Percentiles rank a stretch among this genome's conserved stretches.
Conservation (phyloP, 1,140 invertebrate genomes). For the Bombus haemorrhoidalis region DNA sequence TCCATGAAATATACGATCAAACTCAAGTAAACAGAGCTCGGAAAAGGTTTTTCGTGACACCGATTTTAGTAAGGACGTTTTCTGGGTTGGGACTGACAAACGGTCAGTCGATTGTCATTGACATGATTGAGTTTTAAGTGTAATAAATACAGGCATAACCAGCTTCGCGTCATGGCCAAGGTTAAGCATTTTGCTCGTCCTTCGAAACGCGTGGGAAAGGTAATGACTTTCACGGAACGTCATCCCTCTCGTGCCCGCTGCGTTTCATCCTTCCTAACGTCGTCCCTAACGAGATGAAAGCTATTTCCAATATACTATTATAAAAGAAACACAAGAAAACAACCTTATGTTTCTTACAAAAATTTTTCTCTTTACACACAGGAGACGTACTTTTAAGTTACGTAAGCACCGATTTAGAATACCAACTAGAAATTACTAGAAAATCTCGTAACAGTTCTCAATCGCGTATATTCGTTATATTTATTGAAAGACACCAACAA, state of each 20-base stretch:
- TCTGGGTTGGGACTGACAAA: background rate
- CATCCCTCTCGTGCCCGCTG: constrained; percentile 1
- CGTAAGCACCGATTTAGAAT: too few species aligned
- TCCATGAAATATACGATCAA: constrained; percentile 12
- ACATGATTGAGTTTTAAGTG: constrained; percentile 38
- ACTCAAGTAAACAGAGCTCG: background rate
- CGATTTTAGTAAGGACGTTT: background rate
- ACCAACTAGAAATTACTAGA: too few species aligned
- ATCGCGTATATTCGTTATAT: too few species aligned
- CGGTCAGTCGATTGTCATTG: background rate
- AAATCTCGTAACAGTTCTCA: too few species aligned
- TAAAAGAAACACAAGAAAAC: background rate
- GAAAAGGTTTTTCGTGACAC: constrained; percentile 2
- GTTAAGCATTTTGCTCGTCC: background rate
- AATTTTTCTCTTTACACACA: too few species aligned
- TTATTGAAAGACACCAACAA: too few species aligned
- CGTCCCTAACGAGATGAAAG: background rate
- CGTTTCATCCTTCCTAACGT: background rate
- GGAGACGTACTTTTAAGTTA: too few species aligned
- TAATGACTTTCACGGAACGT: constrained; percentile 31
- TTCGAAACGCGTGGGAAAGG: constrained; percentile 19
- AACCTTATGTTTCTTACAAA: too few species aligned
- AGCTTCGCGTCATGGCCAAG: constrained; percentile 30
- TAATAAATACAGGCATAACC: constrained; percentile 45
- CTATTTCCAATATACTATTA: background rate